Base-by-base conservation (phyloP, 30 jellyfish, hydroid and myxozoan genomes). In the Cassiopea xamachana region DNA sequence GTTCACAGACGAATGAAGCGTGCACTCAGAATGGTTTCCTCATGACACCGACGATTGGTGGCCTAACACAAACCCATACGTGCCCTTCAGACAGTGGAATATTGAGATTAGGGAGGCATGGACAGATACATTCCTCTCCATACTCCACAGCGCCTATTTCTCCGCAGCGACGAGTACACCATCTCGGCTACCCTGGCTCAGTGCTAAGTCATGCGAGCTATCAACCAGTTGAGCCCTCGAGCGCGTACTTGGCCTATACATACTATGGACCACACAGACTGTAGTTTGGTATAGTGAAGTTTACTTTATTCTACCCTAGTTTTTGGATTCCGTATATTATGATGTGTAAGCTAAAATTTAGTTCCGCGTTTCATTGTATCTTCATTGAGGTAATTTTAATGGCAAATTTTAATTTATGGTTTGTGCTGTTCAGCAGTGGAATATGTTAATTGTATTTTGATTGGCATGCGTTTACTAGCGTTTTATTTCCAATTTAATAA, bases 81-180 rank as follows among this genome's bases (percentile, higher is more conserved):
- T 80, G 96, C 50, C 81, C 27, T 78, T 89, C 96, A 27, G 92
- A 76, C 84, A 81, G 79, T 44, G 87, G 90, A 1, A 76, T 74
- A 1, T n/a, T 39, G 84, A 69, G 91, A 43, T 50, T 78, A n/a
- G 91, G 91, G 51, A 73, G 92, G 60, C 89, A 73, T 44, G 92
- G 89, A 7, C 96, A 89, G 90, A 64, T 89, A 7, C 92, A 81
- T 39, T 39, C 92, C 13, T 89, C 96, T 0, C 89, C 96, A 1
- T 81, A 89, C 86, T 70, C 92, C 71, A 43, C 92, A 43, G 90
- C 92, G 39, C 92, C 84, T 84, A 77, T 89, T 58, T 89, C 96
- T 17, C 96, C 96, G 79, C 96, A 89, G 92, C 76, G 96, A 79
- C 88, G 96, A 17, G 81, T 76, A 13, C 96, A 81, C 62, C 96